Base-by-base conservation (phyloP, 2,797 vertebrate genomes). In the Acrossocheilus fasciatus region DNA sequence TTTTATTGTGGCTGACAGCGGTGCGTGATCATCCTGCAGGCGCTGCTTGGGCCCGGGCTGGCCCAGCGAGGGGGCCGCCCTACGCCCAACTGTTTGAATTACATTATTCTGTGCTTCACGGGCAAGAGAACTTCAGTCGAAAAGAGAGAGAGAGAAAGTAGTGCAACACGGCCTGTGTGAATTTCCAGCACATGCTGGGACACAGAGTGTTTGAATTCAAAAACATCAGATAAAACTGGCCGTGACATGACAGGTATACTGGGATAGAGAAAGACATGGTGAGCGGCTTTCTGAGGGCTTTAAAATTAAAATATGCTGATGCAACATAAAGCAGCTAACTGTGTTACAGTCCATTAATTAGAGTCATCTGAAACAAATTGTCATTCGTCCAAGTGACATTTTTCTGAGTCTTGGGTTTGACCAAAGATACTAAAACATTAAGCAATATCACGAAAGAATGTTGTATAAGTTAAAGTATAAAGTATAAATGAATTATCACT, bases 251-350 rank as follows among this genome's bases (percentile, higher is more conserved):
- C 52, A 68, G 70, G 81, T 83, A 50, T 3, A 43, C 20, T 15
- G 23, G 69, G n/a, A 74, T 20, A 57, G 30, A 73, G 52, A 62
- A 57, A 54, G 30, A 59, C 15, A 18, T 14, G 14, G 26, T 20
- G 59, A 47, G 26, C 10, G 4, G n/a, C 59, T 66, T 81, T 81
- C 59, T 47, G 4, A 34, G 41, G 10, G 10, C 5, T 81, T 66
- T 66, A 2, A 8, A 66, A 36, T 81, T 68, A 23, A 83, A 87
- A 87, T 83, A 69, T 87, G 78, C 84, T 75, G 75, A 88, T 87
- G 84, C 68, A 88, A 87, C 54, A 87, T 77, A 83, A 86, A 89
- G 18, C 43, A 88, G 87, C 34, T 80, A 76, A 83, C 30, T 47
- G n/a, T 43, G 17, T 47, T 36, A 81, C 45, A 26, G n/a, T 45